Conservation (phyloP, 2,888 invertebrate species). For the Sarcophaga carnaria region DNA sequence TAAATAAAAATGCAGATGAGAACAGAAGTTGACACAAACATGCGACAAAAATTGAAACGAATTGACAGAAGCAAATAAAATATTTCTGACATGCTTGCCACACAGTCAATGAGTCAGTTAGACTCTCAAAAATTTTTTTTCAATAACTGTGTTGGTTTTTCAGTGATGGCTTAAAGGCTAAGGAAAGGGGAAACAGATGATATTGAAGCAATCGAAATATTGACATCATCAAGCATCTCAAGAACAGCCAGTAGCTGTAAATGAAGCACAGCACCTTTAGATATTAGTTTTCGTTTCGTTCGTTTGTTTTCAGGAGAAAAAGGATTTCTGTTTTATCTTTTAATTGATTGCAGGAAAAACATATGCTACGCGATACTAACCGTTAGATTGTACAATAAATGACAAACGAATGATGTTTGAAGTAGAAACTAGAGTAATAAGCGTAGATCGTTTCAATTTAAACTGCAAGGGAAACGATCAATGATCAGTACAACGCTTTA, state of each 20-base stretch:
- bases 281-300: no score
- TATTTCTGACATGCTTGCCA: not conserved
- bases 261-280: no score
- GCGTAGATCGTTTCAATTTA: no score
- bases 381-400: no score
- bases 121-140: not conserved
- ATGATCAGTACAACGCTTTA: no score
- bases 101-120: not conserved
- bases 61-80: not conserved
- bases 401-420: no score
- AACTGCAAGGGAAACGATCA: no score
- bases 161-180: not conserved
- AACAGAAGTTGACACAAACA: not conserved
- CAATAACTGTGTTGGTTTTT: no score
- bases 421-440: no score
- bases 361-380: not conserved
- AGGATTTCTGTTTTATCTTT: constrained; percentile 20
- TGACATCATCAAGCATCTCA: not conserved
- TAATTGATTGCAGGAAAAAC: no score
- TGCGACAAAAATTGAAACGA: not conserved
- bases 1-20: not conserved
- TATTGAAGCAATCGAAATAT: not conserved
- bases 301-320: no score
- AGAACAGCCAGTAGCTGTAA: no score
- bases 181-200: not conserved